phyloP scores from a whole-genome alignment of 2,888 invertebrate genomes.

The Dryococelus australis region DNA sequence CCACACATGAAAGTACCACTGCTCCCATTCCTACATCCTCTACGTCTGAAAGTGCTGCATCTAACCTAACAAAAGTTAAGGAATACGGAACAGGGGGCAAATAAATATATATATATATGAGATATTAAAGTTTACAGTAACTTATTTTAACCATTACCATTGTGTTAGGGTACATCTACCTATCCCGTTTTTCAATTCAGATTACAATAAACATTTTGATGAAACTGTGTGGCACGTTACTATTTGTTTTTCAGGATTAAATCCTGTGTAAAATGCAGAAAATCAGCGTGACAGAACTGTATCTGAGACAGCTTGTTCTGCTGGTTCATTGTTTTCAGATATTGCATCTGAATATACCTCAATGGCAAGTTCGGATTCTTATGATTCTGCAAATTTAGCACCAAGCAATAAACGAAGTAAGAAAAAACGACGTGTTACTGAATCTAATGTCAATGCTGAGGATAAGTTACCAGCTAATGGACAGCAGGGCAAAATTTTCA shows the following conservation, averaged over 20 bases:
- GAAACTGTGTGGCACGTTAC: background rate
- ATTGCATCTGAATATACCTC: background rate
- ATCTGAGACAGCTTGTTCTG: background rate
- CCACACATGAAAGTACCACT: background rate
- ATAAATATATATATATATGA: background rate
- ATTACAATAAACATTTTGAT: background rate
- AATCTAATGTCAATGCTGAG: background rate
- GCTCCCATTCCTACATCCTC: background rate
- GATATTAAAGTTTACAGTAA: too few relatives aligned
- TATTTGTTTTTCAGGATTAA: background rate
- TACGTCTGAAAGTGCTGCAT: background rate
- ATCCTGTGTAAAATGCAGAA: background rate
- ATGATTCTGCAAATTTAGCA: background rate
- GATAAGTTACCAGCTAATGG: background rate
- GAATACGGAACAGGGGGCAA: background rate
- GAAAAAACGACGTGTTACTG: background rate
- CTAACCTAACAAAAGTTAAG: background rate
- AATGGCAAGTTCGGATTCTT: background rate
- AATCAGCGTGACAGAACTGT: background rate
- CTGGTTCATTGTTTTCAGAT: background rate
- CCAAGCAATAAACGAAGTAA: background rate
- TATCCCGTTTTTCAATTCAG: background rate
- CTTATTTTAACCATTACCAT: too few relatives aligned
- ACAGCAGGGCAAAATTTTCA: background rate
- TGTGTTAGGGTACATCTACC: too few relatives aligned